Evolutionary conservation across 2,888 invertebrate genomes (phyloP).

Genomic region (Horisme vitalbata): DNA sequence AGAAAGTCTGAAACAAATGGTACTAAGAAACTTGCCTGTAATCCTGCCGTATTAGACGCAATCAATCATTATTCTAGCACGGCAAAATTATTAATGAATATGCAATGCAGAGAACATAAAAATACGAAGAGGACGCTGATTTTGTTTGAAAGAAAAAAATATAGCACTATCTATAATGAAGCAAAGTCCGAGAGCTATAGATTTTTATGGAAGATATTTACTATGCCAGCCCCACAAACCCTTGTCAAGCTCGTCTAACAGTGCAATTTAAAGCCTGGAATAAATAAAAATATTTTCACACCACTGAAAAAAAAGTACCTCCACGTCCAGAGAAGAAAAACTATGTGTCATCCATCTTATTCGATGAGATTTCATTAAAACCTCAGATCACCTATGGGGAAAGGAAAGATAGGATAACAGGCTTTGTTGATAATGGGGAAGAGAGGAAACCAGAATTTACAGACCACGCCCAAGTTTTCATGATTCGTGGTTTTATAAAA

Average conservation of each 20-base stretch:
- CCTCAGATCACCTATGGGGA: conserved; percentile 33
- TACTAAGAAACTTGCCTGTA: too few relatives aligned
- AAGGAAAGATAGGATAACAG: conserved; percentile 33
- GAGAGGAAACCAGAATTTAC: conserved; percentile 28
- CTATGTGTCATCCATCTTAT: conserved; percentile 35
- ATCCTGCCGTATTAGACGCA: too few relatives aligned
- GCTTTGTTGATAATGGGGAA: conserved; percentile 33
- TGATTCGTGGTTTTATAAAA: conserved; percentile 33
- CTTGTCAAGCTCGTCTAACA: too few relatives aligned
- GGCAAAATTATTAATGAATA: too few relatives aligned
- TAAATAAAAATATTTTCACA: conserved; percentile 34
- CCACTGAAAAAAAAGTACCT: conserved; percentile 25
- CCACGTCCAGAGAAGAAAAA: conserved; percentile 28
- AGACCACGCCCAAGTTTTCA: conserved; percentile 39
- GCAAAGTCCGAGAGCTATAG: conserved; percentile 10
- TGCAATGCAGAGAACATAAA: too few relatives aligned
- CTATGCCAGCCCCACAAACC: conserved; percentile 1
- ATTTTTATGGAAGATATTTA: conserved; percentile 12
- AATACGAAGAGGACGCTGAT: too few relatives aligned
- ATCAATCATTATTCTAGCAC: too few relatives aligned
- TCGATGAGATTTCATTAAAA: conserved; percentile 39
- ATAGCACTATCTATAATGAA: conserved; percentile 12
- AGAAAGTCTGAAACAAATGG: too few relatives aligned
- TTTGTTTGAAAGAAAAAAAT: too few relatives aligned
- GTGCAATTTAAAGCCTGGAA: conserved; percentile 27